These are phyloP conservation scores for Mesoclemmys tuberculata DNA, from an alignment of 2,113 vertebrate genomes.

Conservation along the genomic window DNA sequence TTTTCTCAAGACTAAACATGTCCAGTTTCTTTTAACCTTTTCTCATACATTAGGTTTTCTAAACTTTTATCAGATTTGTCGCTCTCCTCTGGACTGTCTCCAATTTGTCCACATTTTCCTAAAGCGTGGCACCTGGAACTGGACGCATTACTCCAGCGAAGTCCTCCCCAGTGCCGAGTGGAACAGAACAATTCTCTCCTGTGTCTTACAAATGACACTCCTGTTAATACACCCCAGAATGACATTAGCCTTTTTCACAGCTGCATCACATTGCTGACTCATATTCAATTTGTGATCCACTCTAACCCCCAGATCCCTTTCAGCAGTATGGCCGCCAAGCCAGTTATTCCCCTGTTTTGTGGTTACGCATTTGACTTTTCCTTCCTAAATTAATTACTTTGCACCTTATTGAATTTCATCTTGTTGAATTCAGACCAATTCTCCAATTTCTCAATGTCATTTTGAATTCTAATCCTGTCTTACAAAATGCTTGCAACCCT, in stretches of 20 bases:
- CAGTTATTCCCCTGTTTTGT: background rate
- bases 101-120: background rate
- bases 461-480: background rate
- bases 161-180: background rate
- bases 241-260: background rate
- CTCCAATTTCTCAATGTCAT: background rate
- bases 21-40: background rate
- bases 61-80: background rate
- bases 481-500: background rate
- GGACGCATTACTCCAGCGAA: too few species aligned
- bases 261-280: too few species aligned
- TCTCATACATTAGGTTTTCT: background rate
- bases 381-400: background rate
- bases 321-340: too few species aligned
- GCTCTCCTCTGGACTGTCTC: background rate
- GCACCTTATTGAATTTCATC: background rate
- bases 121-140: background rate
- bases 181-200: background rate
- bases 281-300: background rate
- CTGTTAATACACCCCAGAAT: too few species aligned
- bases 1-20: background rate
- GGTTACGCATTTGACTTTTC: background rate
- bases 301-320: too few species aligned
- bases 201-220: background rate
- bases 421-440: background rate